phyloP scores from a whole-genome alignment of 2,797 vertebrate species.

The Danio jaintianensis region DNA sequence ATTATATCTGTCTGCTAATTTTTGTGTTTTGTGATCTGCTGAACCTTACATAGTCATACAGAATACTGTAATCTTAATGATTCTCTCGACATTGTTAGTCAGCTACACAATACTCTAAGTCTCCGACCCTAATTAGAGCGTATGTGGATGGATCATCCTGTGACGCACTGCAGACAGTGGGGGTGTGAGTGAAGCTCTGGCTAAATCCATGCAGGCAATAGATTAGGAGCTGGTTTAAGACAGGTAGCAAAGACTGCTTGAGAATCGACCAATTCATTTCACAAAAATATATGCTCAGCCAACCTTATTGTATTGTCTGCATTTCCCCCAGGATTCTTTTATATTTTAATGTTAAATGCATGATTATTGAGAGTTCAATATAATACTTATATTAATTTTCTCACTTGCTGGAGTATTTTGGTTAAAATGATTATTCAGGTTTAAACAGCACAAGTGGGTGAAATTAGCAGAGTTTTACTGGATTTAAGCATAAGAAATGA shows the following conservation, averaged over 20 bases:
- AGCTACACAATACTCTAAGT: constrained; percentile 7
- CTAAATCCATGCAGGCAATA: constrained; percentile 16
- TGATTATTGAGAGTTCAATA: not conserved
- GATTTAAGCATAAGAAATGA: too few relatives aligned
- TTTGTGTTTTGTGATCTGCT: too few relatives aligned
- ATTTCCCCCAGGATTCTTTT: not conserved
- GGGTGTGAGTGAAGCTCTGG: constrained; percentile 1
- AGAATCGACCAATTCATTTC: constrained; percentile 22
- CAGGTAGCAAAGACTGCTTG: constrained; percentile 1
- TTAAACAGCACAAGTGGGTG: too few relatives aligned
- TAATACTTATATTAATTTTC: not conserved
- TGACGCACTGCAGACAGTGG: constrained; percentile 14
- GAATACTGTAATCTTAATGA: not conserved
- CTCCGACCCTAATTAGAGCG: constrained; percentile 15
- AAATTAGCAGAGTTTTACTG: too few relatives aligned
- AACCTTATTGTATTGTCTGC: not conserved
- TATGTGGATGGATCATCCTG: constrained; percentile 9
- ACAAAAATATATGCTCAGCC: constrained; percentile 8
- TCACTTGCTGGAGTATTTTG: not conserved
- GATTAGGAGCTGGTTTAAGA: constrained; percentile 37
- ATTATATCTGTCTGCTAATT: too few relatives aligned
- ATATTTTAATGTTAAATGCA: not conserved
- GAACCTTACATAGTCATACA: not conserved
- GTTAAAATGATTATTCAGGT: too few relatives aligned
- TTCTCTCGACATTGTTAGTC: not conserved